Percentiles rank a stretch among this genome's conserved stretches.
Evolutionary conservation across 2,113 vertebrate species (phyloP).

Genomic region (Oryzias melastigma): DNA sequence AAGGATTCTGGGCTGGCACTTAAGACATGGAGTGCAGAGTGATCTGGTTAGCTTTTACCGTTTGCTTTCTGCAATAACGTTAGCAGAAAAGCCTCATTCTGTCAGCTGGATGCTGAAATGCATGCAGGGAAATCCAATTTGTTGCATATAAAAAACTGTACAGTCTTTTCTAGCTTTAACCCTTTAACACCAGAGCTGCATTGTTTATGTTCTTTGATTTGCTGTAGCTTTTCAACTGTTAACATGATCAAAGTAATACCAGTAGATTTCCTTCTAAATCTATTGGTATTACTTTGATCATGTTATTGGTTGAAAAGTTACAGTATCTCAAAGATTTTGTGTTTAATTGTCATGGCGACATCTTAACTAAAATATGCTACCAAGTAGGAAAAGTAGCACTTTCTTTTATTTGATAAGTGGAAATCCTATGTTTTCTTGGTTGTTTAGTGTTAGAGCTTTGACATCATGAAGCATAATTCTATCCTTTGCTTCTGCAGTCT

Average conservation of each 20-base stretch:
- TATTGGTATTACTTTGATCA: too few relatives aligned
- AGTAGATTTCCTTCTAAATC: too few relatives aligned
- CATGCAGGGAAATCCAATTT: conserved; percentile 11
- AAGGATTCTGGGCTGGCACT: conserved; percentile 31
- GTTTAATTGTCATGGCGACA: conserved; percentile 65
- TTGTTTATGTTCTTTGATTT: too few relatives aligned
- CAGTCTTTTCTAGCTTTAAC: too few relatives aligned
- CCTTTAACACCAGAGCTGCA: too few relatives aligned
- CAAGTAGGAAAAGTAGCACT: conserved; percentile 1
- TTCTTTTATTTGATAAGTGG: too few relatives aligned
- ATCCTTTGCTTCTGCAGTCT: conserved; percentile 27
- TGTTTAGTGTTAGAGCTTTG: conserved; percentile 8
- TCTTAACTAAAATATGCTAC: conserved; percentile 33
- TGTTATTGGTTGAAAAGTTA: too few relatives aligned
- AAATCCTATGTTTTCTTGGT: neutral
- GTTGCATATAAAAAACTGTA: neutral
- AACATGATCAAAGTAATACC: too few relatives aligned
- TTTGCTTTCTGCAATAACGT: conserved; percentile 10
- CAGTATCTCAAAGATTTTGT: conserved; percentile 40
- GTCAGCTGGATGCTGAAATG: conserved; percentile 13
- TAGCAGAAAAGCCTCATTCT: conserved; percentile 21
- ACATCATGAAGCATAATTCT: conserved; percentile 46
- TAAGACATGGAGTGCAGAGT: conserved; percentile 18
- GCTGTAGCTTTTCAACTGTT: too few relatives aligned
- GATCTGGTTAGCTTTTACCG: conserved; percentile 22